phyloP scores from a whole-genome alignment of 2,888 invertebrate species.

The Andrena haemorrhoa region DNA sequence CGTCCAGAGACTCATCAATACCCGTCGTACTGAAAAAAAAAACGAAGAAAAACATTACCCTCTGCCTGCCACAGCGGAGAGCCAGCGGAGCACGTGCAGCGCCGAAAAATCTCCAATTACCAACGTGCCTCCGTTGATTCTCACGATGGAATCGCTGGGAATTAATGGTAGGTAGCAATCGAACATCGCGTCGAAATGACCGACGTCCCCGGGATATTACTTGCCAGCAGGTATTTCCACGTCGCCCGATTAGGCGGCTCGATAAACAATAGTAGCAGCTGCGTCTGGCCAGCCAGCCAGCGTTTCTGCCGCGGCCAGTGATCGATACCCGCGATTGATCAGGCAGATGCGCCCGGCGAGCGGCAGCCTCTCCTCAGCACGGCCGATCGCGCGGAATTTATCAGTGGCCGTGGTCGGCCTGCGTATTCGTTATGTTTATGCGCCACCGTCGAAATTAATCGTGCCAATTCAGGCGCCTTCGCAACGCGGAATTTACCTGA shows the following conservation, averaged over 20 bases:
- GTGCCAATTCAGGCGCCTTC: slow-evolving; percentile 20
- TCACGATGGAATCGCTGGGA: background rate
- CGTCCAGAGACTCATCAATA: too few species aligned
- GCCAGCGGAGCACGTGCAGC: too few species aligned
- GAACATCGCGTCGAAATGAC: slow-evolving; percentile 23
- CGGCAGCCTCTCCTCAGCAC: slow-evolving; percentile 7
- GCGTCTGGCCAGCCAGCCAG: slow-evolving; percentile 18
- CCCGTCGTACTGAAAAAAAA: too few species aligned
- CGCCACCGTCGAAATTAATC: slow-evolving; percentile 25
- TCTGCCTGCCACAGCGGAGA: too few species aligned
- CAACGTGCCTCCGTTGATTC: background rate
- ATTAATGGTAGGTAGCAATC: background rate
- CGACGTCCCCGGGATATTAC: slow-evolving; percentile 33
- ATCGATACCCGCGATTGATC: slow-evolving; percentile 53
- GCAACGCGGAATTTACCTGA: slow-evolving; percentile 10
- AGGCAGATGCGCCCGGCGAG: slow-evolving; percentile 5
- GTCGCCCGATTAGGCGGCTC: slow-evolving; percentile 38
- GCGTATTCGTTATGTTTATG: slow-evolving; percentile 48
- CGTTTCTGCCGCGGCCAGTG: slow-evolving; percentile 33
- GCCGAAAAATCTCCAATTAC: background rate
- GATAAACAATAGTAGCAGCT: slow-evolving; percentile 34
- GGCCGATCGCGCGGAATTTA: slow-evolving; percentile 22
- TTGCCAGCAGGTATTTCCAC: slow-evolving; percentile 19
- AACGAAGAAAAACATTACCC: too few species aligned
- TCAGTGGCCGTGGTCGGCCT: background rate